A percentile compares a stretch with the other conserved stretches of the same genome.
These are phyloP conservation scores for Hipposideros armiger DNA, from an alignment of 2,113 vertebrate genomes.

Conservation along the genomic window DNA sequence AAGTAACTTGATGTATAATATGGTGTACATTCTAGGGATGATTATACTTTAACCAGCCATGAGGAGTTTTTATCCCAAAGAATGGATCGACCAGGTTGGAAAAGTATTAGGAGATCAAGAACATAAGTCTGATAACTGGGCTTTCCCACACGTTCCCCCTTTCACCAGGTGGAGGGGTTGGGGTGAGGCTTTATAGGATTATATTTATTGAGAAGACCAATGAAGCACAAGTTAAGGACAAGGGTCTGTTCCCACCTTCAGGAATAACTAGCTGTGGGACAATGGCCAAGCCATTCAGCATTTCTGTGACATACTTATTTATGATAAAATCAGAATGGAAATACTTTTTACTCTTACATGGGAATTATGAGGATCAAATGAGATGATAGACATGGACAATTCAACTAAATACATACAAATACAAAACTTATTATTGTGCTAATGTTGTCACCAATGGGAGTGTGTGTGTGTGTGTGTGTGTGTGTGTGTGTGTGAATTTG, in stretches of 20 bases:
- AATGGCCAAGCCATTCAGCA: background rate
- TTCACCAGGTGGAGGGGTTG: background rate
- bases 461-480: background rate
- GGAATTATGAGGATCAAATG: background rate
- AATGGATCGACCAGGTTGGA: background rate
- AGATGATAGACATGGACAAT: background rate
- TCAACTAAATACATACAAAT: constrained; percentile 27
- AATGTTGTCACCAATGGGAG: background rate
- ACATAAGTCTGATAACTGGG: background rate
- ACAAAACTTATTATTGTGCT: background rate
- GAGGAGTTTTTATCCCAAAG: background rate
- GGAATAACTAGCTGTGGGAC: background rate
- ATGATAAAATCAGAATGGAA: constrained; percentile 30
- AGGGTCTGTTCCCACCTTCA: background rate
- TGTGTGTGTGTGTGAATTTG: background rate
- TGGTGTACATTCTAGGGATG: background rate
- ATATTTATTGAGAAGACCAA: background rate
- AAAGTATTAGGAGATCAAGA: background rate
- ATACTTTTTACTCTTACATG: background rate
- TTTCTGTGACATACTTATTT: background rate
- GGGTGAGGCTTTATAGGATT: background rate
- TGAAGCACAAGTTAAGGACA: background rate
- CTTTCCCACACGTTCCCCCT: background rate
- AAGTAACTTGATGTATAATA: background rate
- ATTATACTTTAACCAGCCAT: background rate